A percentile compares a stretch with the other conserved stretches of the same genome.
phyloP scores from a whole-genome alignment of 2,113 vertebrate species.

The Chionodraco myersi region DNA sequence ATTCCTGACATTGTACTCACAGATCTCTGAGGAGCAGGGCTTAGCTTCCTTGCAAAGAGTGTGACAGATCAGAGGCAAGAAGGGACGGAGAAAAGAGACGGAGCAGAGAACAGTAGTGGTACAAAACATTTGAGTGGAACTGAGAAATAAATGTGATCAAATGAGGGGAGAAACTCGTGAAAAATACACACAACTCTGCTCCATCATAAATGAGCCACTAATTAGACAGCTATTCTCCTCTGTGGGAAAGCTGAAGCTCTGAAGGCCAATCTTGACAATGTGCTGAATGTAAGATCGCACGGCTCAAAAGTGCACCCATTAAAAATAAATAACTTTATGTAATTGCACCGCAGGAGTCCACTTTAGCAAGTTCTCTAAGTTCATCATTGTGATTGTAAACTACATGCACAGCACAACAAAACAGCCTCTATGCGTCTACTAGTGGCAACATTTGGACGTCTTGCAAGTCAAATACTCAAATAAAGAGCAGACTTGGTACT shows the following conservation, averaged over 20 bases:
- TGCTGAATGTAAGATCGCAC: constrained; percentile 28
- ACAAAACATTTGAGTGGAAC: not conserved
- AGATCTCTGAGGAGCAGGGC: constrained; percentile 71
- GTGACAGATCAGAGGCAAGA: constrained; percentile 61
- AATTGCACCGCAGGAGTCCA: constrained; percentile 65
- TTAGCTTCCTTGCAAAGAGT: constrained; percentile 48
- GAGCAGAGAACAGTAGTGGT: constrained; percentile 38
- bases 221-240: constrained; percentile 31
- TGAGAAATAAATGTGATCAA: constrained; percentile 1
- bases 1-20: constrained; percentile 80
- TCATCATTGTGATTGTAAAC: constrained; percentile 71
- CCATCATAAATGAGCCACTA: constrained; percentile 27
- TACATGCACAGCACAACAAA: constrained; percentile 67
- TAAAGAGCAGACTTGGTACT: constrained; percentile 75
- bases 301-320: constrained; percentile 34
- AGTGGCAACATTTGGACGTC: constrained; percentile 75
- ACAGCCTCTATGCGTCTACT: constrained; percentile 62
- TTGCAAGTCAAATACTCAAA: constrained; percentile 64
- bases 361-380: constrained; percentile 63
- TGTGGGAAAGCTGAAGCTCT: constrained; percentile 37
- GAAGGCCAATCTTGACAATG: constrained; percentile 34
- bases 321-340: constrained; percentile 57
- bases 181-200: constrained; percentile 22
- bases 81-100: constrained; percentile 11
- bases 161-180: not conserved